These are phyloP conservation scores for Monarcha castaneiventris DNA, from an alignment of 2,113 vertebrate genomes.

Conservation along the genomic window DNA sequence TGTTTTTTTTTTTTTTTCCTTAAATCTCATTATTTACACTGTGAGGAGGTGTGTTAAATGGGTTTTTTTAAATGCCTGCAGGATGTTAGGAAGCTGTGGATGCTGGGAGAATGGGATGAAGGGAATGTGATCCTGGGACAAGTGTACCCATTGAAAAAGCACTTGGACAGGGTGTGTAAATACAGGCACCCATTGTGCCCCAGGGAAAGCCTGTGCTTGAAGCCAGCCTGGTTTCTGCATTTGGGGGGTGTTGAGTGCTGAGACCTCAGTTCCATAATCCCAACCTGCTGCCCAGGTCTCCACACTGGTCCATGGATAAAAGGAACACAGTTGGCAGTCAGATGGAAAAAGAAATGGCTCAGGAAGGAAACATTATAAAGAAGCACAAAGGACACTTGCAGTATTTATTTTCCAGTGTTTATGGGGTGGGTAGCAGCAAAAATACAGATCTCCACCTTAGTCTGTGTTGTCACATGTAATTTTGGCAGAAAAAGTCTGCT, in stretches of 20 bases:
- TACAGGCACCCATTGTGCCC: not conserved
- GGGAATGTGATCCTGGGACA: not conserved
- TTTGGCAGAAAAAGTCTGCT: not conserved
- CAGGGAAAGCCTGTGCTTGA: not conserved
- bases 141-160: not conserved
- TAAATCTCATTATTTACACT: not conserved
- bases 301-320: rapidly evolving
- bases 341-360: not conserved
- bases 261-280: not conserved
- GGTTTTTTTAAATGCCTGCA: not conserved
- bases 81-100: not conserved
- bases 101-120: not conserved
- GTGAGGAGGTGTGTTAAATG: not conserved
- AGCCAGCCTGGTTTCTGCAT: not conserved
- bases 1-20: not conserved
- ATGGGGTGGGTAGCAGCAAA: not conserved
- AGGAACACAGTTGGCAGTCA: not conserved
- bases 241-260: not conserved
- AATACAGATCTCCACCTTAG: not conserved
- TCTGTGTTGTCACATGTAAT: not conserved
- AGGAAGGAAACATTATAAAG: not conserved
- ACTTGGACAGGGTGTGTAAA: not conserved
- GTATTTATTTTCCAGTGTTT: not conserved
- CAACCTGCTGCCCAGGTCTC: not conserved
- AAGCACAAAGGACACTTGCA: not conserved